Percentiles rank a stretch among this genome's conserved stretches.
phyloP scores from a whole-genome alignment of 2,797 vertebrate species.

The Urophycis tenuis region DNA sequence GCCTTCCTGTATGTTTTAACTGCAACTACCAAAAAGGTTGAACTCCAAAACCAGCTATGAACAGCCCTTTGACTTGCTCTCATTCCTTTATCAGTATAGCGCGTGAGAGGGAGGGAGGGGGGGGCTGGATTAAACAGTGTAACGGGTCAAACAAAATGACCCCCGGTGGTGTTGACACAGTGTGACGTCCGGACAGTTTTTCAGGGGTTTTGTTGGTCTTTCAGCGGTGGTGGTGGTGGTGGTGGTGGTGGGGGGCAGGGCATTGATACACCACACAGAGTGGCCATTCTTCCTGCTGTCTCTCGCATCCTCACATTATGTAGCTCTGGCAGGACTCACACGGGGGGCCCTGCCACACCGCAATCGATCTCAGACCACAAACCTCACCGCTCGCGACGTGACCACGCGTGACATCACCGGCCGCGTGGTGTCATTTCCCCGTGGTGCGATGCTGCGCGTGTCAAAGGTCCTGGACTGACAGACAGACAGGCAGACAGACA shows the following conservation, averaged over 20 bases:
- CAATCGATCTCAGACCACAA: too few species aligned
- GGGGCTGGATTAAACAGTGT: conserved; percentile 61
- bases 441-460: too few species aligned
- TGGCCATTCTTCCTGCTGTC: conserved; percentile 54
- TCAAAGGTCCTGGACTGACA: too few species aligned
- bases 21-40: not conserved
- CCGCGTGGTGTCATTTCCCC: not conserved
- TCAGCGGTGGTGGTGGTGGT: not conserved
- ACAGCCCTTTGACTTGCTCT: not conserved
- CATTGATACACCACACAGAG: conserved; percentile 53
- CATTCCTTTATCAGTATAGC: conserved; percentile 42
- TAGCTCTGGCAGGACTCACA: conserved; percentile 26
- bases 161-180: conserved; percentile 57
- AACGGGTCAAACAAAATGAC: conserved; percentile 67
- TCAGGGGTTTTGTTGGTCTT: conserved; percentile 36
- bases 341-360: too few species aligned
- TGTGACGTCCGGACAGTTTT: conserved; percentile 53
- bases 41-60: not conserved
- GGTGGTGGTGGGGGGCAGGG: not conserved
- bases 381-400: not conserved
- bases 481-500: too few species aligned
- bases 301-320: conserved; percentile 58
- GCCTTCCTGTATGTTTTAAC: conserved; percentile 30
- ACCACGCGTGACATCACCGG: conserved; percentile 30
- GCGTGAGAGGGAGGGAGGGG: conserved; percentile 29